Percentiles rank a stretch among this genome's conserved stretches.
phyloP scores from a whole-genome alignment of 2,888 invertebrate genomes.

The Atrina japonica region DNA sequence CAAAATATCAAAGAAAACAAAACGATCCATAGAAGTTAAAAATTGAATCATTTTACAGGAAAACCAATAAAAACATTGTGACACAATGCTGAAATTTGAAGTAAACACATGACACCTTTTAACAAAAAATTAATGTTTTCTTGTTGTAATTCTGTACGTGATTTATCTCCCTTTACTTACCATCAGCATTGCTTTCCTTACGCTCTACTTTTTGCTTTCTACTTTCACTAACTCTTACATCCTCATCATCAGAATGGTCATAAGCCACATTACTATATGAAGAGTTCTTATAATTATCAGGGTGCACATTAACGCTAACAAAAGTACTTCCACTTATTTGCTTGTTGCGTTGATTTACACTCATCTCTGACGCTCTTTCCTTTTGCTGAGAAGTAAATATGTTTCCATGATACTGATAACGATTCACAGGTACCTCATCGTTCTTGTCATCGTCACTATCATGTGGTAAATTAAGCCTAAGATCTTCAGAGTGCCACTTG shows the following conservation, averaged over 20 bases:
- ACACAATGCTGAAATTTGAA: no score
- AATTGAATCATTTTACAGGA: no score
- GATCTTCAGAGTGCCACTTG: slow-evolving; percentile 37
- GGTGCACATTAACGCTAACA: slow-evolving; percentile 2
- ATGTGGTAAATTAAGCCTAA: slow-evolving; percentile 35
- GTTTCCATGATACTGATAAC: slow-evolving; percentile 39
- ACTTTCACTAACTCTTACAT: neutral
- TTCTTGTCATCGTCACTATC: slow-evolving; percentile 37
- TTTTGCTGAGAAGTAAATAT: neutral
- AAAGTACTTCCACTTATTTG: slow-evolving; percentile 12
- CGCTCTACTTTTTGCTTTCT: slow-evolving; percentile 16
- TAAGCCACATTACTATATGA: neutral
- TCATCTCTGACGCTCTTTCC: neutral
- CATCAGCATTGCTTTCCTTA: slow-evolving; percentile 40
- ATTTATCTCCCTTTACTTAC: slow-evolving; percentile 9
- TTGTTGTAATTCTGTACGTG: no score
- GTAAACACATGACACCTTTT: no score
- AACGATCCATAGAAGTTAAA: no score
- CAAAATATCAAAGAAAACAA: no score
- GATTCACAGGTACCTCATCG: slow-evolving; percentile 24
- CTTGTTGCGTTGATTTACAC: neutral
- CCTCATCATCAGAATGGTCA: slow-evolving; percentile 5
- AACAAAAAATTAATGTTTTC: no score
- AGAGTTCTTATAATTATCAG: neutral
- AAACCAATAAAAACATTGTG: no score